These are phyloP conservation scores for Drosophila longiperda DNA, from an alignment of 2,888 invertebrate genomes.

Conservation along the genomic window DNA sequence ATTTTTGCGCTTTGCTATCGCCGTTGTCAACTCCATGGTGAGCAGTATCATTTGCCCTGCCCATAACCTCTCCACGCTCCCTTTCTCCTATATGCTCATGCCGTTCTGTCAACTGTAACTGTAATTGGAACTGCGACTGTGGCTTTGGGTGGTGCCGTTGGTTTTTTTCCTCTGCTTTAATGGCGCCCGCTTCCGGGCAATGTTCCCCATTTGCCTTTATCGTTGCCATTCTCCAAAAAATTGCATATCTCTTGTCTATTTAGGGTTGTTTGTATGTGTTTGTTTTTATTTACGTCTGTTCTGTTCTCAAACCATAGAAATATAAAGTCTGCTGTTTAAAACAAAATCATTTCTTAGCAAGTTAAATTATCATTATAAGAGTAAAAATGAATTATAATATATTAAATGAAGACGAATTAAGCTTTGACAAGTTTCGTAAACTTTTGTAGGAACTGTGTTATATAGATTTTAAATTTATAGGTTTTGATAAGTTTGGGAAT, in stretches of 20 bases:
- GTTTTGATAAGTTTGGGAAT: neutral
- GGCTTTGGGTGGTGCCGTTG: conserved; percentile 54
- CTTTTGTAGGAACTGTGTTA: neutral
- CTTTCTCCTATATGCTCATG: neutral
- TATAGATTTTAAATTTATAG: neutral
- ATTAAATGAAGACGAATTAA: neutral
- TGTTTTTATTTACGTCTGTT: neutral
- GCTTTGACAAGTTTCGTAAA: neutral
- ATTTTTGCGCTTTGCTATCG: conserved; percentile 58
- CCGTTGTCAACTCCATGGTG: conserved; percentile 60
- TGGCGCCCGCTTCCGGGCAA: conserved; percentile 55
- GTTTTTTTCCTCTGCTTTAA: conserved; percentile 56
- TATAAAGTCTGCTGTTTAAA: neutral
- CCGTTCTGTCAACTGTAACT: conserved; percentile 55
- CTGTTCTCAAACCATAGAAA: neutral
- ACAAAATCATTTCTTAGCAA: neutral
- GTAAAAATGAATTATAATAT: neutral
- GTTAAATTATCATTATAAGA: neutral
- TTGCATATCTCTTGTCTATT: conserved; percentile 11
- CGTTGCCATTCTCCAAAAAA: conserved; percentile 22
- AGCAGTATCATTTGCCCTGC: conserved; percentile 12
- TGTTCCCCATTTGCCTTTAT: conserved; percentile 26
- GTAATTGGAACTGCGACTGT: conserved; percentile 74
- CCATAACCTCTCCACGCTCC: conserved; percentile 1
- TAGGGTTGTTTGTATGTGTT: neutral